phyloP scores from a whole-genome alignment of 2,888 invertebrate species.

The Pollenia labialis region DNA sequence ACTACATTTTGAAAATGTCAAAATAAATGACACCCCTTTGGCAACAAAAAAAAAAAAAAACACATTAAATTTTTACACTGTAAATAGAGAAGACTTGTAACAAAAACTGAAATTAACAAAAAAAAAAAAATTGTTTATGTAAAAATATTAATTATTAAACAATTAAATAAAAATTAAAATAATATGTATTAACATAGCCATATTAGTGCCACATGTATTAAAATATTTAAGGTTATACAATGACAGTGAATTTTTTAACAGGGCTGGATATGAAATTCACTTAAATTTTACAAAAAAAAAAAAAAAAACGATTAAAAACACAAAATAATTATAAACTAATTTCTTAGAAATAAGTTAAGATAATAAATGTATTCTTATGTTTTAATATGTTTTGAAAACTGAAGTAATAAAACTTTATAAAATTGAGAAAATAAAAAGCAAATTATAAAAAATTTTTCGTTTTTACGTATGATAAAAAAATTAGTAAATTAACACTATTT shows the following conservation, averaged over 20 bases:
- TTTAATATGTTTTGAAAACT: constrained; percentile 39
- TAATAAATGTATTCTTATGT: constrained; percentile 55
- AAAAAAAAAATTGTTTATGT: constrained; percentile 55
- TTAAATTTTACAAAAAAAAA: constrained; percentile 42
- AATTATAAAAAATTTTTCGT: not conserved
- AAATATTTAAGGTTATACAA: constrained; percentile 51
- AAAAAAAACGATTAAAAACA: constrained; percentile 1
- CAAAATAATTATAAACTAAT: not conserved
- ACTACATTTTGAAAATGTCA: constrained; percentile 73
- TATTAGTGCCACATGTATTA: constrained; percentile 55
- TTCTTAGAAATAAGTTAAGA: constrained; percentile 33
- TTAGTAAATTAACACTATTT: no score
- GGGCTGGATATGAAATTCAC: constrained; percentile 84
- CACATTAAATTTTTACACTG: not conserved
- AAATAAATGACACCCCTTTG: constrained; percentile 35
- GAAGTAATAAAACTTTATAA: constrained; percentile 40
- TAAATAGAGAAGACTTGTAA: constrained; percentile 44
- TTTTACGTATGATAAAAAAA: not conserved
- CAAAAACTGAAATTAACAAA: constrained; percentile 15
- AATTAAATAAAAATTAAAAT: constrained; percentile 13
- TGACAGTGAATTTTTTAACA: constrained; percentile 79
- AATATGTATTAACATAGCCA: constrained; percentile 9
- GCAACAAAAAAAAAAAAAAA: not conserved
- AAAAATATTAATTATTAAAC: constrained; percentile 25
- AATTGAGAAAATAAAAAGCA: constrained; percentile 15